These are phyloP conservation scores for Aurelia aurita complex sp. Pacific DNA, from an alignment of 30 jellyfish, hydroid and myxozoan species.

Conservation along the genomic window DNA sequence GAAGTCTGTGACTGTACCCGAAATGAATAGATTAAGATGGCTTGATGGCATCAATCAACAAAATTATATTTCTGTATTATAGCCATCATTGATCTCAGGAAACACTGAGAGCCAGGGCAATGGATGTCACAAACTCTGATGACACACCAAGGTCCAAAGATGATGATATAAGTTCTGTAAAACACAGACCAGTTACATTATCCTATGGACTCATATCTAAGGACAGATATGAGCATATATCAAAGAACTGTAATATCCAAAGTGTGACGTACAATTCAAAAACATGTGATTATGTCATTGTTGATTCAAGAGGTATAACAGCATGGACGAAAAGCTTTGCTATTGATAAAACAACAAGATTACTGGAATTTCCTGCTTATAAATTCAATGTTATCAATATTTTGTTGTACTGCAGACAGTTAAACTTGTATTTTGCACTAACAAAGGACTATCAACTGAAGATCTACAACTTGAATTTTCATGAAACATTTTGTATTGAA, in stretches of 20 bases:
- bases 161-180: not conserved
- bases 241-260: slow-evolving; percentile 69
- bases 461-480: slow-evolving; percentile 72
- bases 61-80: too few species aligned
- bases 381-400: slow-evolving; percentile 66
- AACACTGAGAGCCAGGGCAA: not conserved
- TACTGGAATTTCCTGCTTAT: slow-evolving; percentile 68
- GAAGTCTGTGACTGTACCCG: too few species aligned
- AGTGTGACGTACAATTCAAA: slow-evolving; percentile 80
- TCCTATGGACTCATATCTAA: slow-evolving; percentile 65
- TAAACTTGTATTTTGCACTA: slow-evolving; percentile 77
- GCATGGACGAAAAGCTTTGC: slow-evolving; percentile 70
- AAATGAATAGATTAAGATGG: too few species aligned
- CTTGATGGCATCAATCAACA: too few species aligned
- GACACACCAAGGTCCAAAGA: not conserved
- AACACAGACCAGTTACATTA: slow-evolving; percentile 23
- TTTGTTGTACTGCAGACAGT: slow-evolving; percentile 58
- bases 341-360: slow-evolving; percentile 41
- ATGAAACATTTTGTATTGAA: slow-evolving; percentile 73
- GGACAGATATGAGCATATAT: slow-evolving; percentile 57
- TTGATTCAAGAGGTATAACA: slow-evolving; percentile 83
- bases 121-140: too few species aligned
- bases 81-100: too few species aligned
- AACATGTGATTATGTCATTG: slow-evolving; percentile 70
- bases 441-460: slow-evolving; percentile 69